Evolutionary conservation across 2,888 invertebrate species (phyloP), one percentile per base, ranked within the genome.

Genomic region (Agrotis ipsilon): DNA sequence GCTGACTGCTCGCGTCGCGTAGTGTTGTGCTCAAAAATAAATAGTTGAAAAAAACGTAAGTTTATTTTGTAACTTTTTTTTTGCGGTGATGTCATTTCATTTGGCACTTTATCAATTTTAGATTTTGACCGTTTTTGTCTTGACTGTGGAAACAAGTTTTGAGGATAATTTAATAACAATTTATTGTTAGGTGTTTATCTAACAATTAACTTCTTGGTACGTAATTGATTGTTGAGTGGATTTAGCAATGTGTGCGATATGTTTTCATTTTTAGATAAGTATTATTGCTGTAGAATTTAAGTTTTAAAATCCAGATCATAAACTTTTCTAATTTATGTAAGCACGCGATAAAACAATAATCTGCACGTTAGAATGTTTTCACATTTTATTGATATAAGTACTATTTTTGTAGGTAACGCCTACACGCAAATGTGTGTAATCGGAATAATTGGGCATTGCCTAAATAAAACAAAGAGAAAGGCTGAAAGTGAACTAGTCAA

Each of bases 21-120:
- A 55, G 79, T 83, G 75, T 84, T 82, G 73, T 78, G 78, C 39
- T 75, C 72, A 78, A 86, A 86, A 86, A 51, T 68, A 83, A 68
- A 70, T 77, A 81, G 67, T 78, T 81, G 1, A 63, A 75, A 84
- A 83, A 87, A 87, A 88, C 81, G 92, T 93, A 90, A 92, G 92
- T 92, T 83, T 80, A 80, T 76, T 67, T 61, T 45, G 14, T 27
- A 32, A 58, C 14, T 6, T 27, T 72, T 54, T 70, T 59, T 52
- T 63, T 67, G 55, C 11, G 27, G 49, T 69, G 68, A 46, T 18
- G 6, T 13, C 55, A 13, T 54, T 70, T 21, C 52, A 21, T 52
- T 55, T 16, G 18, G 11, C 45, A 19, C 14, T 11, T 54, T 24
- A 6, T 1, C 14, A 18, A 16, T 52, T 52, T 52, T n/a, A 14